phyloP scores from a whole-genome alignment of 2,888 invertebrate species.

The Eristalinus aeneus region DNA sequence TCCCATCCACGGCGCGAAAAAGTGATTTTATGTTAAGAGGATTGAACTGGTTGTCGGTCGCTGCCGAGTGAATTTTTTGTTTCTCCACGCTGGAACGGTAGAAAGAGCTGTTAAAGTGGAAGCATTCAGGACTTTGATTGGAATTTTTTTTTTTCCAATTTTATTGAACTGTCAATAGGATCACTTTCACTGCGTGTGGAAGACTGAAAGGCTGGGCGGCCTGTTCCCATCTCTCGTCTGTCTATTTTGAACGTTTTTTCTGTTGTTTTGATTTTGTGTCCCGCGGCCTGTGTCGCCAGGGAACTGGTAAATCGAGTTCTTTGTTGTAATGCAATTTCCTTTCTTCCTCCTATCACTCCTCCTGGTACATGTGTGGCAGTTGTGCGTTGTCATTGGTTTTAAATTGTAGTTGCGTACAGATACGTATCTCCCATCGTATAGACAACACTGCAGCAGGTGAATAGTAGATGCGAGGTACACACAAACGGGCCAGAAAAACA shows the following conservation, averaged over 20 bases:
- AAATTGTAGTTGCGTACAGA: conserved; percentile 7
- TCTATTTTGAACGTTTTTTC: conserved; percentile 29
- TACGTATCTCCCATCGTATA: conserved; percentile 25
- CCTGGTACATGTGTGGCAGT: neutral
- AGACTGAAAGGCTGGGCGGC: neutral
- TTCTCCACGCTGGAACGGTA: conserved; percentile 4
- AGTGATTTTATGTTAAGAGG: conserved; percentile 47
- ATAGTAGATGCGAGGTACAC: conserved; percentile 29
- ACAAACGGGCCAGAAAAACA: neutral
- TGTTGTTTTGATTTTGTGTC: conserved; percentile 5
- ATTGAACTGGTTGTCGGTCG: conserved; percentile 56
- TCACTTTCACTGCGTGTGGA: conserved; percentile 57
- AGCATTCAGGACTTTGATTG: conserved; percentile 60
- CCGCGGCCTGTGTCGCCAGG: conserved; percentile 21
- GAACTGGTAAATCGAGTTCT: conserved; percentile 64
- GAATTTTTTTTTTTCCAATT: conserved; percentile 22
- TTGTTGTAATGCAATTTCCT: conserved; percentile 63
- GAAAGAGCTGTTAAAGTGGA: conserved; percentile 38
- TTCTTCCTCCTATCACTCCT: neutral
- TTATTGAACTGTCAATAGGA: conserved; percentile 59
- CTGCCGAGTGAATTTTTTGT: neutral
- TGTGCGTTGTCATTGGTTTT: neutral
- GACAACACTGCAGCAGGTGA: conserved; percentile 43
- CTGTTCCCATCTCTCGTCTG: neutral
- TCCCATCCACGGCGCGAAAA: neutral